These are phyloP conservation scores for Allygus modestus DNA, from an alignment of 2,888 invertebrate species.

Conservation along the genomic window DNA sequence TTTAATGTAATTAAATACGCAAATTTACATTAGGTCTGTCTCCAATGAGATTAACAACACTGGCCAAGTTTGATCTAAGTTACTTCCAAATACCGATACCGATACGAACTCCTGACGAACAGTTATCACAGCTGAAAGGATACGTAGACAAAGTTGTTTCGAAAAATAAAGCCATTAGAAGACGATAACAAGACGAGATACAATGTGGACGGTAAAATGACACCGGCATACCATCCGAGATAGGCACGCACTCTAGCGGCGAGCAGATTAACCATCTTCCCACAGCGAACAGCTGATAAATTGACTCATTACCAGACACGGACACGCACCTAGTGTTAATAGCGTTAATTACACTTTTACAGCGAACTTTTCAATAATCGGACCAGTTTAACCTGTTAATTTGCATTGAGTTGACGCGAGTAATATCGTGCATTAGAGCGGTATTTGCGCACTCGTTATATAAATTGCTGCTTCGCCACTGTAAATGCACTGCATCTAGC, in stretches of 20 bases:
- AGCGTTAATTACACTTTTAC: conserved; percentile 40
- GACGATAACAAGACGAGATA: not conserved
- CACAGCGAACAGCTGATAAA: conserved; percentile 49
- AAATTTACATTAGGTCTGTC: too few species aligned
- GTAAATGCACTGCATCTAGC: not conserved
- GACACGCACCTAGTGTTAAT: conserved; percentile 47
- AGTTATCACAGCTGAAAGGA: too few species aligned
- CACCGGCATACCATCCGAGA: conserved; percentile 1
- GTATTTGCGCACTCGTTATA: conserved; percentile 6
- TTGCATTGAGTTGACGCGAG: not conserved
- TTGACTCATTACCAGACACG: conserved; percentile 44
- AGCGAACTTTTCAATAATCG: conserved; percentile 40
- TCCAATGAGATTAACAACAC: too few species aligned
- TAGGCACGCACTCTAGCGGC: conserved; percentile 33
- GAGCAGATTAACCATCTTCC: conserved; percentile 13
- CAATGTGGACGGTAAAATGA: not conserved
- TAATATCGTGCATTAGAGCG: conserved; percentile 35
- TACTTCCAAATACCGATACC: too few species aligned
- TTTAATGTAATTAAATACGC: too few species aligned
- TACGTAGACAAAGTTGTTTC: not conserved
- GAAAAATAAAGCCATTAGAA: conserved; percentile 39
- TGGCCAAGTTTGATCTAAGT: too few species aligned
- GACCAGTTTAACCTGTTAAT: conserved; percentile 39
- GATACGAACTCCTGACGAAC: too few species aligned
- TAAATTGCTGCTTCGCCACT: not conserved